A percentile compares a stretch with the other conserved stretches of the same genome.
Conservation (phyloP, 2,113 vertebrate species). For the Ammospiza caudacuta region DNA sequence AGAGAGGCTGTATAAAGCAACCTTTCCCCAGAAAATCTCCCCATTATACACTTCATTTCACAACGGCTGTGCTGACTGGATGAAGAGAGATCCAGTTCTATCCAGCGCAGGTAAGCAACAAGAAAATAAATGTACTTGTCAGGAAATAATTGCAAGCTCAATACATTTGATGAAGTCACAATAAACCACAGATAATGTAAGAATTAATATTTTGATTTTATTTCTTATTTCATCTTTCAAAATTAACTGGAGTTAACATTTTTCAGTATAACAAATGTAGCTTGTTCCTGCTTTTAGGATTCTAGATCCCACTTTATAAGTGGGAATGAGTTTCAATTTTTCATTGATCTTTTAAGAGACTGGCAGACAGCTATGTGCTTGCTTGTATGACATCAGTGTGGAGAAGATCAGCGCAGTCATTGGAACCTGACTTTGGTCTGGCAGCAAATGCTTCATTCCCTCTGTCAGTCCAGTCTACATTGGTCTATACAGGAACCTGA, state of each 20-base stretch:
- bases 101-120: neutral
- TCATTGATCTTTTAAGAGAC: neutral
- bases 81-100: neutral
- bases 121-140: neutral
- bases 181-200: neutral
- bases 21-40: neutral
- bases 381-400: neutral
- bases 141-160: neutral
- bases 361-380: neutral
- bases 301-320: neutral
- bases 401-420: fast-evolving
- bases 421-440: neutral
- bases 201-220: neutral
- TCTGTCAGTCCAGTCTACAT: neutral
- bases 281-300: neutral
- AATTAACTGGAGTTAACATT: neutral
- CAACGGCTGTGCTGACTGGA: neutral
- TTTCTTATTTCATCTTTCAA: neutral
- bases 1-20: neutral
- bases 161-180: neutral
- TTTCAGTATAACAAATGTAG: neutral
- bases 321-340: neutral
- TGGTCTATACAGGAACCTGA: neutral
- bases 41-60: neutral
- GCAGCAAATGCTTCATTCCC: neutral